These are phyloP conservation scores for Polyommatus iphigenia DNA, from an alignment of 2,888 invertebrate species.

Conservation along the genomic window DNA sequence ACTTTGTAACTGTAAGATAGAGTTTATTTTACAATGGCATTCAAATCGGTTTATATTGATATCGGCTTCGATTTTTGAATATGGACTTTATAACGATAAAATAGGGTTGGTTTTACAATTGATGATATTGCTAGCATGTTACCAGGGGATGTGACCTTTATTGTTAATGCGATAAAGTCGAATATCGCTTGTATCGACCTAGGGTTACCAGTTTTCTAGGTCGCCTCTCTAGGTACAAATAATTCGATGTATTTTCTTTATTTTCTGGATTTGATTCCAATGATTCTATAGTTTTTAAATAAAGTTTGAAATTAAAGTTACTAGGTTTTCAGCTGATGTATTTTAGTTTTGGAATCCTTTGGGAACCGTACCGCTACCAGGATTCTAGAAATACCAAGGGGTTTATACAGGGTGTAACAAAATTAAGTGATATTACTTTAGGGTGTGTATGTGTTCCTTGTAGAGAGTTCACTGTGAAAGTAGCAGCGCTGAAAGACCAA, in stretches of 20 bases:
- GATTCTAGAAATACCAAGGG: too few relatives aligned
- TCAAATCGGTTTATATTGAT: not conserved
- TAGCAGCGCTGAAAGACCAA: too few relatives aligned
- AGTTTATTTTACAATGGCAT: not conserved
- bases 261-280: conserved; percentile 35
- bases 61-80: not conserved
- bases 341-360: too few relatives aligned
- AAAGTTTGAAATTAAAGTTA: not conserved
- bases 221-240: conserved; percentile 62
- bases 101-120: not conserved
- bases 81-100: not conserved
- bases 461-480: too few relatives aligned
- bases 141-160: not conserved
- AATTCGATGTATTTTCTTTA: conserved; percentile 54
- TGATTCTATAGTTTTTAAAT: not conserved
- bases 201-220: conserved; percentile 69
- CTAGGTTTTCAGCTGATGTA: too few relatives aligned
- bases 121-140: not conserved
- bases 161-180: conserved; percentile 26
- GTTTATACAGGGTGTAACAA: too few relatives aligned
- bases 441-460: too few relatives aligned
- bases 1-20: not conserved
- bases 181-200: conserved; percentile 48
- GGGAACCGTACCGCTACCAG: too few relatives aligned
- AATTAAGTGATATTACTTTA: too few relatives aligned